Evolutionary conservation across 2,888 invertebrate species (phyloP).

Genomic region (Eilema sororculum): DNA sequence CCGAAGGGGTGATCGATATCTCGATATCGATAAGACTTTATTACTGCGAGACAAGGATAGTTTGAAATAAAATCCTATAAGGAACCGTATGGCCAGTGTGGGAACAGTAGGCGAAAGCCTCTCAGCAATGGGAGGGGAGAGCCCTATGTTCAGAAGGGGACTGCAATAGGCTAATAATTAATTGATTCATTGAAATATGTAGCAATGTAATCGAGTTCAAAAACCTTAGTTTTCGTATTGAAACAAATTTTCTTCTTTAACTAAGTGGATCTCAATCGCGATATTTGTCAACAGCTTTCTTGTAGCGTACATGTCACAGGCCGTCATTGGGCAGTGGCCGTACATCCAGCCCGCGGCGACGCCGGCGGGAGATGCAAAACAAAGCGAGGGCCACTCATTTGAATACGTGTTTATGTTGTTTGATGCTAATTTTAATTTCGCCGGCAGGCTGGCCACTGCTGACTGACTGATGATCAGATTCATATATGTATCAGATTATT

Average conservation of each 20-base stretch:
- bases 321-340: not conserved
- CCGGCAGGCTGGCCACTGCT: constrained; percentile 16
- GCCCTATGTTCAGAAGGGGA: too few relatives aligned
- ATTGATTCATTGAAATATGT: too few relatives aligned
- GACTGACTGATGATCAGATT: not conserved
- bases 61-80: too few relatives aligned
- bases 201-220: too few relatives aligned
- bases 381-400: constrained; percentile 49
- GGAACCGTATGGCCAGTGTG: too few relatives aligned
- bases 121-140: too few relatives aligned
- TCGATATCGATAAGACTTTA: too few relatives aligned
- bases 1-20: too few relatives aligned
- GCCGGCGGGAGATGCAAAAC: constrained; percentile 36
- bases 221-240: too few relatives aligned
- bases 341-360: not conserved
- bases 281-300: not conserved
- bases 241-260: not conserved
- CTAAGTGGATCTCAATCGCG: not conserved
- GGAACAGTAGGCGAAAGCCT: too few relatives aligned
- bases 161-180: too few relatives aligned
- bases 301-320: constrained; percentile 6
- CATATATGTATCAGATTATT: not conserved
- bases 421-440: constrained; percentile 52
- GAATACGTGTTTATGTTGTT: constrained; percentile 58
- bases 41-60: too few relatives aligned